Evolutionary conservation across 1,140 invertebrate genomes (phyloP), one percentile per base, ranked within the genome.

Genomic region (Megathymus violae): DNA sequence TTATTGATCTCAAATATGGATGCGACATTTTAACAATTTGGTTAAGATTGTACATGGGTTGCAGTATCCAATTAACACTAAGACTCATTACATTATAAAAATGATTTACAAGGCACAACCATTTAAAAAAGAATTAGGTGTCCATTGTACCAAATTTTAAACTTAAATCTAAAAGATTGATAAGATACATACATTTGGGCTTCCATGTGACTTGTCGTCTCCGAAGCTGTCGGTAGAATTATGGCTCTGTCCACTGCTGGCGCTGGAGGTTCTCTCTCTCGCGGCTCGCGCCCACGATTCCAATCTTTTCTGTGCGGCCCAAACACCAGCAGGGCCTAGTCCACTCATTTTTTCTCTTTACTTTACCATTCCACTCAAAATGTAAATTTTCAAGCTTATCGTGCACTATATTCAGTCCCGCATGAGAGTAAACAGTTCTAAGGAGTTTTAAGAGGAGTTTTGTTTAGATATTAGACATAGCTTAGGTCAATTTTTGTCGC

Each of bases 211-310:
- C 66, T 92, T 88, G 82, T 89, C 91, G 74, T 92, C 91, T 11
- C 89, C 89, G 44, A 84, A 89, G 73, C 92, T 93, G 48, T 93
- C 92, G 0, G 92, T 93, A 22, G 92, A 93, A 62, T 93, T 93
- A 71, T 93, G 92, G 54, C 92, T 91, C 13, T 93, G 92, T 0
- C 92, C 92, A 40, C 92, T 92, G 56, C 92, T 92, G 5, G 93
- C 92, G 5, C 92, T 94, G 31, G 93, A 92, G 4, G 94, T 94
- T 15, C 94, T 85, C 71, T 95, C 94, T 68, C 94, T 93, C 31
- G 94, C 94, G 9, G 94, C 93, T 47, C 93, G 89, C 1, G 94
- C 94, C 94, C 94, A 95, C n/a, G 94, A 94, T 79, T 95, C 94
- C 7, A 95, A 89, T 50, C 94, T 87, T 74, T 95, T 95, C 79